A percentile compares a stretch with the other conserved stretches of the same genome.
These are phyloP conservation scores for Halcyon badia DNA, from an alignment of 2,797 vertebrate species.

Conservation along the genomic window DNA sequence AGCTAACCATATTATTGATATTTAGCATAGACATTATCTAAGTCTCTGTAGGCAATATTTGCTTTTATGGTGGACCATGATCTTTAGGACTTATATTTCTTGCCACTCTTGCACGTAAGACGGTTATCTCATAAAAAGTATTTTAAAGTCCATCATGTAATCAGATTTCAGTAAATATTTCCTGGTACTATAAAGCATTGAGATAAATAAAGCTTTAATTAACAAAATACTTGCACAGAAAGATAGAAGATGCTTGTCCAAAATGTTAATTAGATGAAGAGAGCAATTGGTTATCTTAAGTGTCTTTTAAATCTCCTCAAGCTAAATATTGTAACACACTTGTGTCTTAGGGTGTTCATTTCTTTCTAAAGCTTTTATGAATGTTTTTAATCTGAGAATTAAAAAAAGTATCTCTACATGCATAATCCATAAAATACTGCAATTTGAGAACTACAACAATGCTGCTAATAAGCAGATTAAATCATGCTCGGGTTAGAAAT, in stretches of 20 bases:
- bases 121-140: not conserved
- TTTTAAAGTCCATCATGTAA: not conserved
- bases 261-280: not conserved
- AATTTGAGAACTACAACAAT: not conserved
- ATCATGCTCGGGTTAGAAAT: not conserved
- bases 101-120: not conserved
- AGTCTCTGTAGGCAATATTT: not conserved
- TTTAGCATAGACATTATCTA: not conserved
- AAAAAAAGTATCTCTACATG: not conserved
- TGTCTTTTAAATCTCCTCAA: not conserved
- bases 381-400: not conserved
- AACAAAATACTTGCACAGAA: not conserved
- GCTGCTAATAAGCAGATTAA: not conserved
- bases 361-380: not conserved
- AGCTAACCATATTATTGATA: not conserved
- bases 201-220: not conserved
- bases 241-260: not conserved
- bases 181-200: not conserved
- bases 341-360: not conserved
- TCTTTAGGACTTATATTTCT: not conserved
- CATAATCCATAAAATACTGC: not conserved
- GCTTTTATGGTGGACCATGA: not conserved
- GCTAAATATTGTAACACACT: not conserved
- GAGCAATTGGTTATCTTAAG: not conserved
- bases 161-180: conserved; percentile 1